Evolutionary conservation across 2,888 invertebrate species (phyloP), one percentile per base, ranked within the genome.

Genomic region (Opisthograptis luteolata): DNA sequence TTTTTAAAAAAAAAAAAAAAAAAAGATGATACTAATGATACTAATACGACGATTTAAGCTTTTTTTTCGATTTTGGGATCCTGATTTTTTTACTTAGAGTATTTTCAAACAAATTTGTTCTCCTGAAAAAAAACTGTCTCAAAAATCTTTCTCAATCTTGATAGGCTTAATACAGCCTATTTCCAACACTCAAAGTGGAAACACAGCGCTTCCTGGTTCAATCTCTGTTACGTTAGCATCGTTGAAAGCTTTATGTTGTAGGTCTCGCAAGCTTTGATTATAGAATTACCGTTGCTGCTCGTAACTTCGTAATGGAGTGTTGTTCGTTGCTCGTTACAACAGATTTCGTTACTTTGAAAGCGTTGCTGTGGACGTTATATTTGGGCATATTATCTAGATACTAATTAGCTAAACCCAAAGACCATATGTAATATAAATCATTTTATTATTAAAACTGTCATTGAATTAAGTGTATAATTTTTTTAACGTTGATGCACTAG

Each of bases 181-280:
- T 39, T 15, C n/a, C 7, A 17, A 15, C 25, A 37, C 14, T 15
- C 10, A 1, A n/a, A 25, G 39, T 39, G 1, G n/a, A 39, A 24
- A 17, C 32, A 20, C 25, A 10, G 4, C 9, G 15, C 27, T 46
- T 19, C 14, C 20, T 40, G 10, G 20, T 63, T 69, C 51, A 68
- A 37, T 28, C 37, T 54, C 39, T 41, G 24, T 10, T 30, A 24
- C 22, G 35, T 46, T 35, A 20, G 34, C 44, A 39, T 45, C 65
- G 66, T 65, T 75, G 73, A 82, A 79, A 79, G 79, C 76, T 79
- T 76, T 75, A 71, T 74, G 68, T 71, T 75, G 76, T 79, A 70
- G 73, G 70, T 70, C 76, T 72, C 70, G 61, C 62, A 62, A 60
- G 68, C 62, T 66, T 64, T 68, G 77, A 76, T 80, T 78, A 79